Percentiles rank a stretch among this genome's conserved stretches.
These are phyloP conservation scores for Eremophila alpestris DNA, from an alignment of 2,797 vertebrate species.

Conservation along the genomic window DNA sequence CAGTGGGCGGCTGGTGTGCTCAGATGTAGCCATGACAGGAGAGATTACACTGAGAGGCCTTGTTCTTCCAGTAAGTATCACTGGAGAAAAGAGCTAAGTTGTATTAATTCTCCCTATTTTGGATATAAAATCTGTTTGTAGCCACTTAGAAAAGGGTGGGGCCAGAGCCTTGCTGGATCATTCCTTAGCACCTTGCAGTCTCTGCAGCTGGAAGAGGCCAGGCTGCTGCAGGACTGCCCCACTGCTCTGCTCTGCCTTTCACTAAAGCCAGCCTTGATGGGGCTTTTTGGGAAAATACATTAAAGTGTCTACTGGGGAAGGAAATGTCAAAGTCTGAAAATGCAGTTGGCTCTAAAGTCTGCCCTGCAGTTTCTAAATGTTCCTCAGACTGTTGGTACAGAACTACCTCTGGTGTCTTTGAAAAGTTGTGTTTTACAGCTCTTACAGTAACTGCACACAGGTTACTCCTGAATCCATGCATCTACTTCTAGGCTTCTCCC, in stretches of 20 bases:
- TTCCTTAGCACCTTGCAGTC: not conserved
- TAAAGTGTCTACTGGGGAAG: not conserved
- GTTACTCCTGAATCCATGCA: not conserved
- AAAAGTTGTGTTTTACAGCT: not conserved
- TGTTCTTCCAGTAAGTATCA: slow-evolving; percentile 90
- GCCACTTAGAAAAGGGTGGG: not conserved
- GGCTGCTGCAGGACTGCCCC: not conserved
- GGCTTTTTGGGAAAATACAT: not conserved
- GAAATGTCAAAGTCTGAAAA: not conserved
- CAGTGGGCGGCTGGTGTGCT: slow-evolving; percentile 90
- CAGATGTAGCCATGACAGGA: slow-evolving; percentile 97
- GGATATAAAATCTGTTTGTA: not conserved
- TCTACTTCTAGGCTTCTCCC: not conserved
- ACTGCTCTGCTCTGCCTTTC: not conserved
- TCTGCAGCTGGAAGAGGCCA: not conserved
- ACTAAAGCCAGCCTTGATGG: not conserved
- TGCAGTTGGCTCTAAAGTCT: not conserved
- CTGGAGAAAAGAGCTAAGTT: not conserved
- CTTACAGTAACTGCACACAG: not conserved
- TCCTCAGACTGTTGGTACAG: not conserved
- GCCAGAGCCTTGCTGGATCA: not conserved
- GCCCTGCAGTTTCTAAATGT: not conserved
- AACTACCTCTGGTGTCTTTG: not conserved
- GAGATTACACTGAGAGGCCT: slow-evolving; percentile 96
- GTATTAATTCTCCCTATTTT: not conserved